Base-by-base conservation (phyloP, 2,888 invertebrate genomes). In the Pomacea canaliculata region DNA sequence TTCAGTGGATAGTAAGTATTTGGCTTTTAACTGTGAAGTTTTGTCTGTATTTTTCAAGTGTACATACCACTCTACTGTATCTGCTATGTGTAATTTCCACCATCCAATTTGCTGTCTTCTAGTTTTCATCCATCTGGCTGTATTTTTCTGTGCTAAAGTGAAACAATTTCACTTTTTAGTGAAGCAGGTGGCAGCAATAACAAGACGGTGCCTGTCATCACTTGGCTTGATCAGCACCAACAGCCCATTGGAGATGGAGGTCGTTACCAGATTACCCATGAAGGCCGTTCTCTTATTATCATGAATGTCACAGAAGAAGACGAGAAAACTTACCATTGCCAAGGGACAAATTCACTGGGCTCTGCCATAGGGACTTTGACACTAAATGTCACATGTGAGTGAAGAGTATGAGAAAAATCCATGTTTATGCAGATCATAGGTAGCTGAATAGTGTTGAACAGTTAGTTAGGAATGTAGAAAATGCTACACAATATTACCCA, bases 321-420 rank as follows among this genome's bases (percentile, higher is more conserved):
- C 66, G 79, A 78, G 51, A 75, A 76, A 7, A 65, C 16, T 1
- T 80, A 78, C 68, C 51, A n/a, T 4, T 82, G 81, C 70, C 16
- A 48, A 16, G 80, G 77, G 18, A 66, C 7, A 0, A 76, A 76
- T 51, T 49, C 19, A 13, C 19, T 59, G 0, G 74, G 76, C 27
- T 59, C 56, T 16, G 65, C 67, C 23, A 27, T 9, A 7, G 49
- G 49, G 9, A 59, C 18, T 37, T 37, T 80, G 37, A 51, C 23
- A 18, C 69, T 80, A 10, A 69, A 78, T 73, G 79, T 80, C 12
- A 80, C 73, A 5, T 80, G 79, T 80, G 63, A 69, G 78, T 77
- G 37, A 18, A 18, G 7, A 19, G 13, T 19, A 51, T 65, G n/a
- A 18, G 37, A 37, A 37, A 37, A 37, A 37, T 37, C 3, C 5